Conservation (phyloP, 2,888 invertebrate genomes). For the Dugesia japonica region DNA sequence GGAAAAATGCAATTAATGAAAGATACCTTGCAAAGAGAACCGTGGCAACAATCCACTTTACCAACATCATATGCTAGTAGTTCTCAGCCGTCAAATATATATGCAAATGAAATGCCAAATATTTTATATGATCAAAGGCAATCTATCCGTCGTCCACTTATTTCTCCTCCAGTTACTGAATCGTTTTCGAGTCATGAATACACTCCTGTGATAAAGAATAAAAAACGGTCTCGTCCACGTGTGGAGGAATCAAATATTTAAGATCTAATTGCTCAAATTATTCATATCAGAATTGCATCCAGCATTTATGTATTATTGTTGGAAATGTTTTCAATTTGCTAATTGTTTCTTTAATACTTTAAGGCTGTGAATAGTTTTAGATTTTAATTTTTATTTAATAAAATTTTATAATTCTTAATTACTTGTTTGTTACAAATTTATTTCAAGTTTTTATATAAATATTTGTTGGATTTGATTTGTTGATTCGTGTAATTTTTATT, state of each 20-base stretch:
- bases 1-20: neutral
- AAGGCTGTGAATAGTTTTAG: too few relatives aligned
- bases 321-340: too few relatives aligned
- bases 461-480: too few relatives aligned
- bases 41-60: neutral
- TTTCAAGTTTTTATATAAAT: too few relatives aligned
- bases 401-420: too few relatives aligned
- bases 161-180: neutral
- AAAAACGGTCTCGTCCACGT: neutral
- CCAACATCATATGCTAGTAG: neutral
- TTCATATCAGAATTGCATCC: too few relatives aligned
- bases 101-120: neutral
- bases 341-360: too few relatives aligned
- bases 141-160: neutral
- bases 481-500: too few relatives aligned
- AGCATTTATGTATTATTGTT: too few relatives aligned
- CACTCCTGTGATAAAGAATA: neutral
- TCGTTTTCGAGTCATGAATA: neutral
- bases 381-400: too few relatives aligned
- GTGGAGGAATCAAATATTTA: neutral
- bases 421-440: too few relatives aligned
- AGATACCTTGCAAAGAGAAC: neutral
- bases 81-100: neutral
- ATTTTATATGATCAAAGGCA: constrained; percentile 3
- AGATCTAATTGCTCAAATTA: neutral